Evolutionary conservation across 1,140 invertebrate genomes (phyloP).

Genomic region (Globodera ellingtonae): DNA sequence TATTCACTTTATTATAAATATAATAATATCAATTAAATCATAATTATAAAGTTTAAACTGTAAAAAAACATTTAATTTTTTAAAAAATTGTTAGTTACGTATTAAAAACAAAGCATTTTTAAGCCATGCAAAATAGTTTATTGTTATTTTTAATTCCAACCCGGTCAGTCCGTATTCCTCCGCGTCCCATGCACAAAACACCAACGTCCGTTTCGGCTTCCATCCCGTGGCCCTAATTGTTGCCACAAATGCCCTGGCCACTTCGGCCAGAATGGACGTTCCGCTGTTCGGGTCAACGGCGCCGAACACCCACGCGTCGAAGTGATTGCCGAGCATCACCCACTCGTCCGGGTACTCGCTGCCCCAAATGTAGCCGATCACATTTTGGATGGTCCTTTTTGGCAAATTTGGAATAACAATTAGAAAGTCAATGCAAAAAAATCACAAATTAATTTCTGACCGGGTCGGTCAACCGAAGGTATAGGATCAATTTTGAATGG

Average conservation of each 20-base stretch:
- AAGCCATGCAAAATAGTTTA: no score
- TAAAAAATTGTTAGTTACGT: no score
- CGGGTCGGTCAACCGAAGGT: conserved; percentile 1
- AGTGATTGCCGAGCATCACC: conserved; percentile 72
- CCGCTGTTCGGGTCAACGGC: conserved; percentile 64
- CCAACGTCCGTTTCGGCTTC: conserved; percentile 67
- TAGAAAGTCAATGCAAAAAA: not conserved
- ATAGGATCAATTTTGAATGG: no score
- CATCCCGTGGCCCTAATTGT: conserved; percentile 59
- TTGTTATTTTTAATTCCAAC: not conserved
- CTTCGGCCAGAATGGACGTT: conserved; percentile 70
- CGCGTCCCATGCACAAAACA: conserved; percentile 70
- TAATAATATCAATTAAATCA: conserved; percentile 3
- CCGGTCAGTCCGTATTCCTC: conserved; percentile 66
- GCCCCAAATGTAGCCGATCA: conserved; percentile 61
- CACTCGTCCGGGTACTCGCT: conserved; percentile 68
- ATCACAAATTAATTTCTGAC: not conserved
- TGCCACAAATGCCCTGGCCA: conserved; percentile 67
- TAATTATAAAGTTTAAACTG: no score
- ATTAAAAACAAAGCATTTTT: no score
- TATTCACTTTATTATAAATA: not conserved
- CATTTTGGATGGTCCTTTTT: conserved; percentile 55
- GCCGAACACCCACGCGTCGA: conserved; percentile 71
- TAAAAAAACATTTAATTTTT: no score
- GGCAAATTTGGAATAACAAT: no score